Base-by-base conservation (phyloP, 2,888 invertebrate genomes). In the Allophyes oxyacanthae region DNA sequence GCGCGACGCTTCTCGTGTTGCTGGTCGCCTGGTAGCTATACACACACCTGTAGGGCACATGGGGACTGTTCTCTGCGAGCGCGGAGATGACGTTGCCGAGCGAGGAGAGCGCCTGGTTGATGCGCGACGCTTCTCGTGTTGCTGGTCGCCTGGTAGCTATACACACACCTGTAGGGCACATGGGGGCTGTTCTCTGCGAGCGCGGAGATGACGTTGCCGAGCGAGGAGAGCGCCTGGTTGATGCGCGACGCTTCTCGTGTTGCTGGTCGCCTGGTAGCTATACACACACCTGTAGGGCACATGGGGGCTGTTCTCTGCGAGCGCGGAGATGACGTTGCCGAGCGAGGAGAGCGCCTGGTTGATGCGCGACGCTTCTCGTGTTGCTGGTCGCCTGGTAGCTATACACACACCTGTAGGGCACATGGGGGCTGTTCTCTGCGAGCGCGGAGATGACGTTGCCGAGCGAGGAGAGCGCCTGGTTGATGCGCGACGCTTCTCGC, bases 71-170 rank as follows among this genome's bases (percentile, higher is more conserved):
- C 81, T 99, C 99, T 45, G 99, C 99, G 65, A 99, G 93, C 3
- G 99, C 99, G 33, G 99, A 99, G 82, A 99, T 99, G 34, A 99
- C 99, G 94, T 99, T 99, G 13, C 99, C 99, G 70, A 99, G 95
- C n/a, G 99, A 98, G 42, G 1, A 37, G 37, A 37, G 15, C 9
- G n/a, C 20, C 10, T 37, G 10, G 20, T 37, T 20, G 1, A 20
- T 10, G 37, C 7, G 2, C n/a, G n/a, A 20, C 10, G 37, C 15
- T 15, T 37, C 37, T 9, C 5, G 10, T n/a, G 37, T 9, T 10
- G 20, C 14, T 11, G 14, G 10, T 9, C 14, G n/a, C n/a, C n/a
- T n/a, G n/a, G n/a, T n/a, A n/a, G n/a, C n/a, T 0, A 20, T 13
- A 4, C 4, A 5, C n/a, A 4, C 45, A 94, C 94, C 94, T 94